Evolutionary conservation across 2,797 vertebrate genomes (phyloP).

Genomic region (Hippoglossus hippoglossus): DNA sequence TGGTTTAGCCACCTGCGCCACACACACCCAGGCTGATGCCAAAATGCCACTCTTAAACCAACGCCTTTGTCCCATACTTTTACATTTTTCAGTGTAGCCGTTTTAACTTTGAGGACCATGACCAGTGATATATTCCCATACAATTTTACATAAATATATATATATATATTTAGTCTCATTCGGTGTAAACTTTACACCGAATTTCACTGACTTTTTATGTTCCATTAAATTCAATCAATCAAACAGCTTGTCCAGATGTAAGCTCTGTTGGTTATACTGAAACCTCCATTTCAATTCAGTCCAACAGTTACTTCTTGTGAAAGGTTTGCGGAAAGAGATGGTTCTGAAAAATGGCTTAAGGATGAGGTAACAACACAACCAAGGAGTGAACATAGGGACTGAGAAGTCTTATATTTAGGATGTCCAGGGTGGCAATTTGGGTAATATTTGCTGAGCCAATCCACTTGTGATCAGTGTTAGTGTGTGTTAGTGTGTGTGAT

Average conservation of each 20-base stretch:
- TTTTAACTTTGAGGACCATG: neutral
- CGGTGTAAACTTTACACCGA: neutral
- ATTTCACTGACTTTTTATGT: no score
- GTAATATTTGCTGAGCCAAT: no score
- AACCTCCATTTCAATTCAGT: neutral
- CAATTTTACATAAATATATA: neutral
- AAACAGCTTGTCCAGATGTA: neutral
- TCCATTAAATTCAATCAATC: slow-evolving; percentile 3
- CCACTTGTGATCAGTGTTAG: no score
- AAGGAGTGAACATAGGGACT: no score
- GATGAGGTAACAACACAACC: no score
- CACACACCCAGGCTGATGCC: slow-evolving; percentile 16
- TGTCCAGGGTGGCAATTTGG: no score
- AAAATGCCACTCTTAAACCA: slow-evolving; percentile 24
- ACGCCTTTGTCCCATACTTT: neutral
- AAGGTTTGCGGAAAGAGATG: neutral
- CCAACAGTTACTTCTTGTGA: neutral
- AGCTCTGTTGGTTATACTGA: neutral
- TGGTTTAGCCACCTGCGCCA: slow-evolving; percentile 65
- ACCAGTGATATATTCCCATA: neutral
- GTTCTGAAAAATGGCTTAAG: neutral
- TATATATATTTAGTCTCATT: neutral
- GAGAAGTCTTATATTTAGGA: no score
- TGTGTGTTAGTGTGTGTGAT: no score
- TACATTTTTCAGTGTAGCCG: neutral